Conservation (phyloP, 64 coral and sea anemone genomes). For the Exaiptasia diaphana region DNA sequence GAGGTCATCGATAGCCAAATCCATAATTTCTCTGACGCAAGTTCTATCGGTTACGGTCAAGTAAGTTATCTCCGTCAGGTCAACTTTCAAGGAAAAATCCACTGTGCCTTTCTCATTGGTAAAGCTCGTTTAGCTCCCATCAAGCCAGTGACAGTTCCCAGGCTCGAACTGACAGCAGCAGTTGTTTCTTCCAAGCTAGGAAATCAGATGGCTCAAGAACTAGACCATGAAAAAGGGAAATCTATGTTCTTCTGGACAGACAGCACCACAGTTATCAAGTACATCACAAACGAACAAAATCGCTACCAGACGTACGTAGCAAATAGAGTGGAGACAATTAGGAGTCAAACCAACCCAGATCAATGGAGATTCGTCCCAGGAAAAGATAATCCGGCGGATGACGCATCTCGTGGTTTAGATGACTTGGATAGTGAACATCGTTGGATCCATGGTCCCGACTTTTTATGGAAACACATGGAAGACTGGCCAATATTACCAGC, state of each 20-base stretch:
- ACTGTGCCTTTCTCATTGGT: background rate
- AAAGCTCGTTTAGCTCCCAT: background rate
- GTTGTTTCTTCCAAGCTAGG: background rate
- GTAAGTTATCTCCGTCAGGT: background rate
- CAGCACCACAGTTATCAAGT: background rate
- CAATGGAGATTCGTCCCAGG: slow-evolving; percentile 5
- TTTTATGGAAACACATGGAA: background rate
- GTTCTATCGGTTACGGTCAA: background rate
- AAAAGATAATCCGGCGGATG: background rate
- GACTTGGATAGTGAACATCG: background rate
- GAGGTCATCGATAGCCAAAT: background rate
- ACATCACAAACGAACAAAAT: slow-evolving; percentile 11
- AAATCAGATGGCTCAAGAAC: background rate
- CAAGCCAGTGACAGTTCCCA: background rate
- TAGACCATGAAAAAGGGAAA: background rate
- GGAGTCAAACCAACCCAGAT: background rate
- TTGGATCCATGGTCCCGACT: background rate
- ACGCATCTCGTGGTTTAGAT: background rate
- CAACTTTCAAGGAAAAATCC: background rate
- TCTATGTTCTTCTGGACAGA: slow-evolving; percentile 1
- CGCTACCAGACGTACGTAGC: background rate
- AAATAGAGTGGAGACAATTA: background rate
- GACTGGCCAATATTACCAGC: background rate
- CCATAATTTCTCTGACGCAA: background rate
- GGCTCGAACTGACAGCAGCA: background rate